A percentile compares a stretch with the other conserved stretches of the same genome.
These are phyloP conservation scores for Sclerodermus sp. DNA, from an alignment of 2,888 invertebrate species.

Conservation along the genomic window DNA sequence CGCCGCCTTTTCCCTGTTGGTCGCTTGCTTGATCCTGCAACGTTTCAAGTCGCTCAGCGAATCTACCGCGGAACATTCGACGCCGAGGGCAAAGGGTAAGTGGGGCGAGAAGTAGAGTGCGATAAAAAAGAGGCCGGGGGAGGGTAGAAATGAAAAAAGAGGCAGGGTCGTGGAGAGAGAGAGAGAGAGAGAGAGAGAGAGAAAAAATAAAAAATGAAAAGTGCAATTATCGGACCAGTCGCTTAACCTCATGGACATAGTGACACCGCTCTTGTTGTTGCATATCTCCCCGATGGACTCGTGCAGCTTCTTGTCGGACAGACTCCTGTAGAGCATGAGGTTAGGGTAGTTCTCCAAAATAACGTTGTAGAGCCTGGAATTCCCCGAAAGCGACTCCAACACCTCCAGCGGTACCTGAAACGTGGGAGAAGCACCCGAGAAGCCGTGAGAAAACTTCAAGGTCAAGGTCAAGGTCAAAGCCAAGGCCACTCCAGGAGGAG, in stretches of 20 bases:
- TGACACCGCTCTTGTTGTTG: constrained; percentile 62
- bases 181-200: neutral
- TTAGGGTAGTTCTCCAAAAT: constrained; percentile 75
- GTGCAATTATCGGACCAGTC: constrained; percentile 12
- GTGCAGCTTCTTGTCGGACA: constrained; percentile 66
- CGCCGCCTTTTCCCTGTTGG: constrained; percentile 30
- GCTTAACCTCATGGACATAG: constrained; percentile 64
- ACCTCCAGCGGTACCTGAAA: constrained; percentile 68
- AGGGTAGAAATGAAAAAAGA: neutral
- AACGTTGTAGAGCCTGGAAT: constrained; percentile 70
- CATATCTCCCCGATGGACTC: constrained; percentile 51
- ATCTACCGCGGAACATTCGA: too few species aligned
- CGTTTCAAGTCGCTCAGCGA: too few species aligned
- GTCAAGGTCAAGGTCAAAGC: too few species aligned
- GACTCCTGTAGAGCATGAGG: constrained; percentile 65
- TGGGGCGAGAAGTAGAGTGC: too few species aligned
- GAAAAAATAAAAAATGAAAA: too few species aligned
- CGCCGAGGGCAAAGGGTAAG: too few species aligned
- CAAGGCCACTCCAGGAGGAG: too few species aligned
- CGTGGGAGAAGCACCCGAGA: too few species aligned
- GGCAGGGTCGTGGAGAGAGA: neutral
- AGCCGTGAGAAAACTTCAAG: too few species aligned
- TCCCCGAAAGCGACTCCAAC: constrained; percentile 65
- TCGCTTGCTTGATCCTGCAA: constrained; percentile 48
- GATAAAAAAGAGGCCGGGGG: neutral